phyloP scores from a whole-genome alignment of 2,888 invertebrate genomes.

The Sepiola atlantica region DNA sequence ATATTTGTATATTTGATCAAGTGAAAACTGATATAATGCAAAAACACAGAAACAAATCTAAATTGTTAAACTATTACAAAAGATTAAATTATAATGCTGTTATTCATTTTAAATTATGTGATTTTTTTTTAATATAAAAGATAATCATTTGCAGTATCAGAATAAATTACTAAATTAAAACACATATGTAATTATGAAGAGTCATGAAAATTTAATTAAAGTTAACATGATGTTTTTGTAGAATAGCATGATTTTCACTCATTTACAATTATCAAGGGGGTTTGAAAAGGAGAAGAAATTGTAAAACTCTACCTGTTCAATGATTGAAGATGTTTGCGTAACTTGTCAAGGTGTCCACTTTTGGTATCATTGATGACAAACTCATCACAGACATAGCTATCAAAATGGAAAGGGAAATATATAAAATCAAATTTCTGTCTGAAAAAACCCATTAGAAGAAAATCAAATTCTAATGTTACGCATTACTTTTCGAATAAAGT shows the following conservation, averaged over 20 bases:
- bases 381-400: conserved; percentile 86
- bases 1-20: background rate
- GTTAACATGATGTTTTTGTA: no score
- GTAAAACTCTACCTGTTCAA: conserved; percentile 58
- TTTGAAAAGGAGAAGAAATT: background rate
- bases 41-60: background rate
- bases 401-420: conserved; percentile 63
- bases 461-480: background rate
- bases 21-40: background rate
- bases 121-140: no score
- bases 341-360: conserved; percentile 72
- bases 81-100: no score
- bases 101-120: no score
- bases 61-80: background rate
- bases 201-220: no score
- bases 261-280: conserved; percentile 32
- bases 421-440: background rate
- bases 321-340: conserved; percentile 70
- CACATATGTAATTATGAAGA: no score
- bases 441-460: background rate
- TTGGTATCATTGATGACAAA: conserved; percentile 84
- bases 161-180: no score
- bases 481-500: no score
- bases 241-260: no score
- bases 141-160: no score